Percentiles rank a stretch among this genome's conserved stretches.
These are phyloP conservation scores for Wasmannia auropunctata DNA, from an alignment of 1,140 invertebrate genomes.

Conservation along the genomic window DNA sequence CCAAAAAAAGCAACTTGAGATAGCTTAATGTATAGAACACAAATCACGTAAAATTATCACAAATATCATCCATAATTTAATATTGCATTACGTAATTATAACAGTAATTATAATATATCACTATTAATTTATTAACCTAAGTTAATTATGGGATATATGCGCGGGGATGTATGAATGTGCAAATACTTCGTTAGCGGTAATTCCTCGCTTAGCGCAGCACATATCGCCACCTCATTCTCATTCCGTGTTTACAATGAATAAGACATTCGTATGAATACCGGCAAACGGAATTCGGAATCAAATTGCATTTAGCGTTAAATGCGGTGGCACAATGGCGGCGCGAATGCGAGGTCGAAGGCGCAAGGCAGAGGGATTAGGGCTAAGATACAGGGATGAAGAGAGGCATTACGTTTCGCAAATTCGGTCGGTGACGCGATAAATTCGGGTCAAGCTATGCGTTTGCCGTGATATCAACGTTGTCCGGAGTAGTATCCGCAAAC, in stretches of 20 bases:
- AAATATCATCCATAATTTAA: not conserved
- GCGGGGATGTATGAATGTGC: not conserved
- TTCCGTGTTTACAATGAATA: conserved; percentile 36
- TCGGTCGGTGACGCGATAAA: conserved; percentile 55
- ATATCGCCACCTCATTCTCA: not conserved
- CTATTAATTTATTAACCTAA: not conserved
- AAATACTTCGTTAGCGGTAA: not conserved
- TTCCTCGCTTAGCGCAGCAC: not conserved
- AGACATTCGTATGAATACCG: conserved; percentile 27
- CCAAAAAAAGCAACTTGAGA: not conserved
- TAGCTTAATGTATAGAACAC: not conserved
- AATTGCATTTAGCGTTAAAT: conserved; percentile 40
- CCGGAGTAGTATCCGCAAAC: not conserved
- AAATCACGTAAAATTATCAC: not conserved
- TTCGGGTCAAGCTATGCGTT: conserved; percentile 66
- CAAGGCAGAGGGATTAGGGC: not conserved
- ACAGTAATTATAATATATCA: not conserved
- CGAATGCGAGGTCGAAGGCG: not conserved
- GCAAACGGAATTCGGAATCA: conserved; percentile 14
- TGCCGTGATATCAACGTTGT: conserved; percentile 49
- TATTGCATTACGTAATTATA: not conserved
- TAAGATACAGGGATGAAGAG: not conserved
- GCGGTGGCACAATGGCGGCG: not conserved
- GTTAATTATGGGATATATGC: not conserved
- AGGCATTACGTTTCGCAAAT: conserved; percentile 37